Percentiles rank a stretch among this genome's conserved stretches.
phyloP scores from a whole-genome alignment of 2,797 vertebrate genomes.

The Delichon dasypus region DNA sequence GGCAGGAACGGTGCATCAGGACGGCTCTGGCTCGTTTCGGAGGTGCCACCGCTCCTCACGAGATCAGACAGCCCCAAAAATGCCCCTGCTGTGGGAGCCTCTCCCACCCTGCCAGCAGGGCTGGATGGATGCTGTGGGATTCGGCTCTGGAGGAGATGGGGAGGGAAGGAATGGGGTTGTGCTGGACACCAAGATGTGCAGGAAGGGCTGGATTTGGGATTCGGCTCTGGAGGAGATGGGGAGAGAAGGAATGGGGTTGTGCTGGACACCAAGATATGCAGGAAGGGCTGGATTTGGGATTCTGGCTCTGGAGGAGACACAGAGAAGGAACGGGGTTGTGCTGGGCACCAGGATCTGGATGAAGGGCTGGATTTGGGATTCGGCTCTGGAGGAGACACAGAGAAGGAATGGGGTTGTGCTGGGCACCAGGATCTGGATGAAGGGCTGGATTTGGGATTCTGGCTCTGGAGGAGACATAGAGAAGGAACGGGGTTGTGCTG shows the following conservation, averaged over 20 bases:
- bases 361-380: not conserved
- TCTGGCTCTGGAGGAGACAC: not conserved
- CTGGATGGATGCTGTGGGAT: not conserved
- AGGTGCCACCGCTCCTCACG: not conserved
- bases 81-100: not conserved
- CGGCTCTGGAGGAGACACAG: not conserved
- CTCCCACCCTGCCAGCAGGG: not conserved
- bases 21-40: fast-evolving
- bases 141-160: fast-evolving
- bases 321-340: too few species aligned
- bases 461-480: too few species aligned
- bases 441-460: not conserved
- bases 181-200: not conserved
- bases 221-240: not conserved
- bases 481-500: not conserved
- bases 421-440: not conserved
- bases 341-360: not conserved
- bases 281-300: not conserved
- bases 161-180: not conserved
- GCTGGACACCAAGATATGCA: not conserved
- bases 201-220: not conserved
- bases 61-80: not conserved
- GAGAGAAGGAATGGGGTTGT: too few species aligned
- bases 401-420: not conserved
- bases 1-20: not conserved